Evolutionary conservation across 2,888 invertebrate species (phyloP).

Genomic region (Nemoura dubitans): DNA sequence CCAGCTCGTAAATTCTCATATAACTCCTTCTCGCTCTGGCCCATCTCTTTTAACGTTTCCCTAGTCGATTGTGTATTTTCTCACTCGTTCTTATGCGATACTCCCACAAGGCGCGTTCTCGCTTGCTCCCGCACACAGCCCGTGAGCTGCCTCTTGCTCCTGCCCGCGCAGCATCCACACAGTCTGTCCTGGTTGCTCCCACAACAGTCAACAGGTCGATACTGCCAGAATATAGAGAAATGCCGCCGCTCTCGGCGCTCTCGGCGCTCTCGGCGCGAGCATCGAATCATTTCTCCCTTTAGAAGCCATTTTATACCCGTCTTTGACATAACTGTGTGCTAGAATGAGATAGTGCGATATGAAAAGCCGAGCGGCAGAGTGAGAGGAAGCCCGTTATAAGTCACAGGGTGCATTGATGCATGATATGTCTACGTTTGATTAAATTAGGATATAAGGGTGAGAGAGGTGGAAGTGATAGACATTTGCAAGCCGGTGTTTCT

Average conservation of each 20-base stretch:
- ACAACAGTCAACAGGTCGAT: constrained; percentile 12
- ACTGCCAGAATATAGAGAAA: background rate
- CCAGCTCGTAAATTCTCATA: constrained; percentile 7
- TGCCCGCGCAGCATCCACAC: background rate
- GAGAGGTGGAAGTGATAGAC: background rate
- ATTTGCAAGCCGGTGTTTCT: constrained; percentile 5
- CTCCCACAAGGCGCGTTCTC: background rate
- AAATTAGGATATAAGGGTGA: constrained; percentile 12
- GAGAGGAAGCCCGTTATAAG: background rate
- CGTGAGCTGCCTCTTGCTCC: background rate
- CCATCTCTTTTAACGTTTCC: constrained; percentile 12
- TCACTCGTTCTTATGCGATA: background rate
- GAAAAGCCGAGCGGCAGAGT: background rate
- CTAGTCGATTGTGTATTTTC: constrained; percentile 12
- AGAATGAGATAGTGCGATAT: constrained; percentile 7
- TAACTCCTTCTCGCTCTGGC: background rate
- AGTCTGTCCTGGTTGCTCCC: background rate
- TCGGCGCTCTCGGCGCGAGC: background rate
- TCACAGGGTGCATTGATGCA: constrained; percentile 12
- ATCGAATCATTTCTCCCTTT: background rate
- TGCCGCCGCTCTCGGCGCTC: constrained; percentile 4
- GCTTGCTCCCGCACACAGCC: background rate
- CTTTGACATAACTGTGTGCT: constrained; percentile 7
- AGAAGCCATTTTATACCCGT: constrained; percentile 12
- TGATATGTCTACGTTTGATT: constrained; percentile 12